These are phyloP conservation scores for Lepidostoma basale DNA, from an alignment of 1,140 invertebrate genomes.

Conservation along the genomic window DNA sequence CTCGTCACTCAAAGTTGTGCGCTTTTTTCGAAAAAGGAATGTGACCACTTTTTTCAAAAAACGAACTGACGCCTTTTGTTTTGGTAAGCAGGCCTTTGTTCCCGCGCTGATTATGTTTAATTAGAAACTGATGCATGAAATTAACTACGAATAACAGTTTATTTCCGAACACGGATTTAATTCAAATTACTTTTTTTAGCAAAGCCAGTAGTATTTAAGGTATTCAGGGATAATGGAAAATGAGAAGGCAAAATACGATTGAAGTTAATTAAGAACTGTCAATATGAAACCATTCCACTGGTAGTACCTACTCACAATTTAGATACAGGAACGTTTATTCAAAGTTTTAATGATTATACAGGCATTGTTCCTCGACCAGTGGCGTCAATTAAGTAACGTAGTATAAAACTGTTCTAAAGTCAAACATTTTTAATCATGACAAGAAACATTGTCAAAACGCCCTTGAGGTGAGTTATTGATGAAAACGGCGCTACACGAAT, in stretches of 20 bases:
- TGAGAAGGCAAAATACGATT: not conserved
- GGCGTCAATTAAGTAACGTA: too few relatives aligned
- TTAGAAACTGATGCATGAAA: slow-evolving; percentile 19
- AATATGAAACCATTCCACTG: not conserved
- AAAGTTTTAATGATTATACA: slow-evolving; percentile 2
- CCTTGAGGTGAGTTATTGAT: too few relatives aligned
- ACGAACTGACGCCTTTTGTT: not conserved
- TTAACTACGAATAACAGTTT: not conserved
- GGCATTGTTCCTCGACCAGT: too few relatives aligned
- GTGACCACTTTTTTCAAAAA: not conserved
- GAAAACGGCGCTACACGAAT: too few relatives aligned
- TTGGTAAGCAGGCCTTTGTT: slow-evolving; percentile 9
- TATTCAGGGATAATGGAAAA: not conserved
- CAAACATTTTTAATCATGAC: too few relatives aligned
- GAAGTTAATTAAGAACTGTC: not conserved
- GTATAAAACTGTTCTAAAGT: too few relatives aligned
- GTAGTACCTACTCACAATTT: too few relatives aligned
- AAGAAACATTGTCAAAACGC: too few relatives aligned
- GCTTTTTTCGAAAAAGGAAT: not conserved
- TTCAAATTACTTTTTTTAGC: not conserved
- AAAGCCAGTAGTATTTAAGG: not conserved
- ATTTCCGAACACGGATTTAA: not conserved
- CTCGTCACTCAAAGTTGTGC: not conserved
- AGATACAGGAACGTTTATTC: not conserved
- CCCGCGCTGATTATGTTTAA: not conserved